Base-by-base conservation (phyloP, 2,797 vertebrate species). In the Peromyscus aztecus region DNA sequence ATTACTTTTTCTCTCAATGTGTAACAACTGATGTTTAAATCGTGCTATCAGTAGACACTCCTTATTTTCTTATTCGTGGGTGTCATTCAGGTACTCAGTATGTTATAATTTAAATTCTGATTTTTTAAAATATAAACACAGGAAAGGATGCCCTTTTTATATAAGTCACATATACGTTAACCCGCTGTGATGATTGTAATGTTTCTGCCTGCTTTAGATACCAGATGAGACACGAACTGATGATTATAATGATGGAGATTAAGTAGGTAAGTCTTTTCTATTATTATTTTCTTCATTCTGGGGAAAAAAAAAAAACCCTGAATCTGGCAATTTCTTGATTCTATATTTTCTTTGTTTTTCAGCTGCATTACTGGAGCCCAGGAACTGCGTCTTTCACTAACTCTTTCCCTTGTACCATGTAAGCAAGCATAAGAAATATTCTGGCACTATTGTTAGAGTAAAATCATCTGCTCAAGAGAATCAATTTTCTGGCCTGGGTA, bases 1-100 rank as follows among this genome's bases (percentile, higher is more conserved):
- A 10, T 96, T 73, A 73, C 61, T 82, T 97, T 96, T 97, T 94
- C 61, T 73, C 86, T 94, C 88, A 96, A 17, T 71, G 65, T 95
- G 65, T 85, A 77, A 75, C n/a, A 76, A 17, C 11, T n/a, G 23
- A 91, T 96, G 91, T 86, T 95, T 96, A 97, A 96, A 69, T 75
- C 65, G 23, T 76, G 34, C 63, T 31, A 43, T 0, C 2, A 88
- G 46, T 81, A 63, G n/a, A 13, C 87, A 88, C 4, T 75, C 73
- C 84, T 77, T 63, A 85, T 83, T 94, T 90, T 13, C 27, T 69
- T 88, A 40, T 46, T 77, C 69, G 52, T 77, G 55, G 89, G 63
- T 83, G 61, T 43, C 27, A 71, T 77, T 77, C 34, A 52, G 73
- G 89, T 85, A 77, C 31, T 43, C 31, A 46, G 46, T 94, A 16